Evolutionary conservation across 2,888 invertebrate genomes (phyloP).

Genomic region (Dynastes tityus): DNA sequence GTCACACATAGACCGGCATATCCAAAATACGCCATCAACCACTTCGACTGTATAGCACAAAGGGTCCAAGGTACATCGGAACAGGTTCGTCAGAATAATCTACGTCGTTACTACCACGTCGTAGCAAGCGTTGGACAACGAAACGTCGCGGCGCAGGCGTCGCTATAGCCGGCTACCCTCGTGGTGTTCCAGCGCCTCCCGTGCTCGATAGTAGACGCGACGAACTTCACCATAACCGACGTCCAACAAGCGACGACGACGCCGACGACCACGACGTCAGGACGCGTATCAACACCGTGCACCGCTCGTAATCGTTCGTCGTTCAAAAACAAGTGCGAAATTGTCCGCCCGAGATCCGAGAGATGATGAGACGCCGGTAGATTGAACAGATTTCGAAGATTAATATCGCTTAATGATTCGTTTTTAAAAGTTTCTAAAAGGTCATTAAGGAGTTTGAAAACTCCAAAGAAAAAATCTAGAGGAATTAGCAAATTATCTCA

Average conservation of each 20-base stretch:
- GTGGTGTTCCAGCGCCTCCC: slow-evolving; percentile 68
- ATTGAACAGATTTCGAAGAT: slow-evolving; percentile 37
- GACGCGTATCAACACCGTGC: background rate
- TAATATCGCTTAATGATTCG: background rate
- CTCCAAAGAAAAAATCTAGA: background rate
- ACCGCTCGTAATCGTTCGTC: background rate
- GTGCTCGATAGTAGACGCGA: slow-evolving; percentile 69
- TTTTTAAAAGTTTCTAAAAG: no score
- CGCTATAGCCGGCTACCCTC: slow-evolving; percentile 65
- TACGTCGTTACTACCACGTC: no score
- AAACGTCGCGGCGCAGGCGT: slow-evolving; percentile 63
- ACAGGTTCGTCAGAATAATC: background rate
- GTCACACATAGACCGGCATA: no score
- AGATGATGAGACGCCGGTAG: slow-evolving; percentile 29
- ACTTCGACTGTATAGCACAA: no score
- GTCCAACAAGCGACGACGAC: slow-evolving; percentile 54
- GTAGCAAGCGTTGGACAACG: no score
- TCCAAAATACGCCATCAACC: no score
- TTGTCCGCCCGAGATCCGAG: slow-evolving; percentile 26
- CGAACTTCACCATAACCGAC: slow-evolving; percentile 62
- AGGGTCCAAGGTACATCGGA: background rate
- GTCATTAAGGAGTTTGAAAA: no score
- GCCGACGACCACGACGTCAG: background rate
- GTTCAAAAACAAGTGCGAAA: slow-evolving; percentile 27
- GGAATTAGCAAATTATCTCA: no score